Base-by-base conservation (phyloP, 1,140 invertebrate genomes). In the Drosophila subpulchrella region DNA sequence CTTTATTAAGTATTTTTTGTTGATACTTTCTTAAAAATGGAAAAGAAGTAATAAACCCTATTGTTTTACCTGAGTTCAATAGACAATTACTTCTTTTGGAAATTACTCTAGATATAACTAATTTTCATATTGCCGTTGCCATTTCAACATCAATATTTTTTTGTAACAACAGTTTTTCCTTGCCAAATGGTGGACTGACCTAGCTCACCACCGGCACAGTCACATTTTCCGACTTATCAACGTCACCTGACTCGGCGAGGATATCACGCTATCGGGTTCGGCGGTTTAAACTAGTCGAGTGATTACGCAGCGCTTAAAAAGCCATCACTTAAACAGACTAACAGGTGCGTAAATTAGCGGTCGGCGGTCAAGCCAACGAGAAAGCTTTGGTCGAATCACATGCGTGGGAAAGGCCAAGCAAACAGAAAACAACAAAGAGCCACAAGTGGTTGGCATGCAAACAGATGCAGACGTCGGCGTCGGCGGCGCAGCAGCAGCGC, bases 391-490 rank as follows among this genome's bases (percentile, higher is more conserved):
- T 32, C 50, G 51, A 48, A 58, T 56, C 62, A 63, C 56, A 57
- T 81, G 65, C 78, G 72, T 72, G 56, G 48, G 78, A 59, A 50
- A 55, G 58, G 47, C 46, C 6, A 60, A 59, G 24, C 30, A 63
- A 41, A 39, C 24, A 13, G 27, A 41, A 41, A 24, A 72, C 48
- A 56, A 58, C 50, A 46, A 34, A 20, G 41, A 54, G 81, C 80
- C 39, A 83, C 80, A 83, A 80, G 80, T 83, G 80, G 76, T 71
- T 54, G 71, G 62, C 39, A 75, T 74, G 46, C 51, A 72, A 56
- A 72, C 67, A 24, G 59, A 32, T 57, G 60, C 78, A 47, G 32
- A 55, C 44, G 46, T 51, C 39, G 56, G 6, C 32, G 61, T 36
- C 67, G 38, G 6, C 11, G 47, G 4, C 42, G 53, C 32, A 38